Conservation (phyloP, 2,797 vertebrate genomes). For the Mus minutoides region DNA sequence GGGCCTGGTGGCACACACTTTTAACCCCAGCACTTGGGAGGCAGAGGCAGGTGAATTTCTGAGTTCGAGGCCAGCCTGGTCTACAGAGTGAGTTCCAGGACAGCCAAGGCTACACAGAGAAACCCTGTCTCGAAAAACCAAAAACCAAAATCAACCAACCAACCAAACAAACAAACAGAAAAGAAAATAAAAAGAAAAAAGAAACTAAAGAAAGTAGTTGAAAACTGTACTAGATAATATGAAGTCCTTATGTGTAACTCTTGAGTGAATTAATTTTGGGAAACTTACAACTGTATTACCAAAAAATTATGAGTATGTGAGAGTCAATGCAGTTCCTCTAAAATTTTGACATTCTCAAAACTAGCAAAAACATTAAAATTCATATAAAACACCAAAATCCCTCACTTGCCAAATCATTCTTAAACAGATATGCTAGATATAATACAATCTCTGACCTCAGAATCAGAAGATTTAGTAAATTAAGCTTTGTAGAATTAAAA, state of each 20-base stretch:
- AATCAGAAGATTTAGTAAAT: neutral
- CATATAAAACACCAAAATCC: neutral
- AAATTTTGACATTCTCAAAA: neutral
- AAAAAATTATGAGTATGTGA: neutral
- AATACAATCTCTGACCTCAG: neutral
- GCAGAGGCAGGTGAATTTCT: no score
- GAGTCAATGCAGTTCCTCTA: neutral
- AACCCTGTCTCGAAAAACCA: no score
- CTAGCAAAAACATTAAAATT: neutral
- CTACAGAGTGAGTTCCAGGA: no score
- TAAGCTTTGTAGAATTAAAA: neutral
- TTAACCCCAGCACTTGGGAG: no score
- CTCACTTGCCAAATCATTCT: neutral
- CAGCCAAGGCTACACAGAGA: no score
- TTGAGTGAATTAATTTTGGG: neutral
- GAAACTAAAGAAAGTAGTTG: neutral
- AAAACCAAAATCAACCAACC: no score
- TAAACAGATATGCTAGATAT: neutral
- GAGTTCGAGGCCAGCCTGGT: no score
- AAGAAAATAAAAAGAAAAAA: no score
- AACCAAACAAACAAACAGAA: no score
- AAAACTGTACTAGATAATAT: neutral
- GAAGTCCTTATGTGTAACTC: neutral
- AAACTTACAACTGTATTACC: neutral
- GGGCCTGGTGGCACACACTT: no score